phyloP scores from a whole-genome alignment of 2,113 vertebrate genomes.

The Hiodon tergisus region DNA sequence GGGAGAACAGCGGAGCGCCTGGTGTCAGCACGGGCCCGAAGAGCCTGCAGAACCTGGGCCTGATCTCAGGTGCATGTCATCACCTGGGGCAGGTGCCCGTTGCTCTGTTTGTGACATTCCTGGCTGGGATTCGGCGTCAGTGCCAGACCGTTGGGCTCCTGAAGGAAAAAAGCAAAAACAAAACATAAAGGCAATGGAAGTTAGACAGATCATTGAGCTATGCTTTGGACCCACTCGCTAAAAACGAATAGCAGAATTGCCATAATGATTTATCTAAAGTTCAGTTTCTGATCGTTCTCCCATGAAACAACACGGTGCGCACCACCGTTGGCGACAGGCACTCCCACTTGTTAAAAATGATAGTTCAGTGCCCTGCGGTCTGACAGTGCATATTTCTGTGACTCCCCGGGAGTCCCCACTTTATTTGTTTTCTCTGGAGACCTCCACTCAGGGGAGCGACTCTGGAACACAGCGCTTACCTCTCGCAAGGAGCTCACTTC shows the following conservation, averaged over 20 bases:
- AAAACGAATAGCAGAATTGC: too few relatives aligned
- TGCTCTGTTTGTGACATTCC: conserved; percentile 52
- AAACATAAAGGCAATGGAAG: too few relatives aligned
- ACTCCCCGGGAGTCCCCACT: background rate
- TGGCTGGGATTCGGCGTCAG: conserved; percentile 50
- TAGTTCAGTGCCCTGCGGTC: too few relatives aligned
- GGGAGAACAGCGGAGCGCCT: background rate
- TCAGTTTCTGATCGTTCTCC: too few relatives aligned
- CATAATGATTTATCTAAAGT: too few relatives aligned
- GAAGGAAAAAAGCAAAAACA: conserved; percentile 17
- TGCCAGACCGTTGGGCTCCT: conserved; percentile 70
- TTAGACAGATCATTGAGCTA: too few relatives aligned
- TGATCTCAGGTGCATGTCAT: conserved; percentile 14
- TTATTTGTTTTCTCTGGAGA: background rate
- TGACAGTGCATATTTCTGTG: too few relatives aligned
- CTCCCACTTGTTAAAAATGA: too few relatives aligned
- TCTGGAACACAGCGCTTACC: conserved; percentile 55
- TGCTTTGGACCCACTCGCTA: too few relatives aligned
- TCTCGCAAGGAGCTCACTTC: conserved; percentile 69
- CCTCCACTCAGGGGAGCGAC: too few relatives aligned
- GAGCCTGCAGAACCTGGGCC: background rate
- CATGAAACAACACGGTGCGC: too few relatives aligned
- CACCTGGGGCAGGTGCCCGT: conserved; percentile 75
- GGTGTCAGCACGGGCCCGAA: background rate
- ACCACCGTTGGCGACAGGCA: too few relatives aligned